Base-by-base conservation (phyloP, 2,888 invertebrate genomes). In the Agriopis marginaria region DNA sequence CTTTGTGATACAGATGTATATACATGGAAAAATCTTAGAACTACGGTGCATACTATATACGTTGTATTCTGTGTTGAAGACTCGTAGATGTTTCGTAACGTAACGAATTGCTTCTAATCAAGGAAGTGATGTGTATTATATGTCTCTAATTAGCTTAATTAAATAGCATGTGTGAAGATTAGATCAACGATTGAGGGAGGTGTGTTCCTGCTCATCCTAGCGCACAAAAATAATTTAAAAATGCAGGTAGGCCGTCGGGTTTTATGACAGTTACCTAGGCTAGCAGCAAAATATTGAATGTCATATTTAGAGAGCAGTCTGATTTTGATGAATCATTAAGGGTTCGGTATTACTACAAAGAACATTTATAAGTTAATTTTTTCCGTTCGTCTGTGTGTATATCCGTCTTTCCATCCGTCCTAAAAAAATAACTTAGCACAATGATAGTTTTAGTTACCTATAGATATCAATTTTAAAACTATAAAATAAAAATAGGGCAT, bases 81-180 rank as follows among this genome's bases (percentile, higher is more conserved):
- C 7, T 47, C 45, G 47, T 59, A 59, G 49, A 14, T 47, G 51
- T 59, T 58, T 53, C 64, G 60, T 66, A 68, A 55, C 50, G 17
- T 42, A 56, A 7, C 42, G 12, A 63, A 58, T 49, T 12, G 60
- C 55, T 64, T 71, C 71, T 72, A 74, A 71, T 71, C 62, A 72
- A 69, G 53, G 56, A 67, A 70, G 62, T 70, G 44, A 69, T 66
- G 66, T 66, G 65, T 65, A 63, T 23, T 58, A 50, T 40, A 53
- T 56, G 67, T 23, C 49, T 55, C 58, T 75, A 73, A 73, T 75
- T 69, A 69, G 69, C 63, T 73, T 73, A 70, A 75, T 73, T 71
- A 71, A 47, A 66, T 63, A 49, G 64, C 65, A 53, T 42, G 40
- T 59, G 42, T 45, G 54, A 53, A 53, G 42, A 32, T 55, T 59